These are phyloP conservation scores for Athene cunicularia DNA, from an alignment of 2,113 vertebrate genomes.

Conservation along the genomic window DNA sequence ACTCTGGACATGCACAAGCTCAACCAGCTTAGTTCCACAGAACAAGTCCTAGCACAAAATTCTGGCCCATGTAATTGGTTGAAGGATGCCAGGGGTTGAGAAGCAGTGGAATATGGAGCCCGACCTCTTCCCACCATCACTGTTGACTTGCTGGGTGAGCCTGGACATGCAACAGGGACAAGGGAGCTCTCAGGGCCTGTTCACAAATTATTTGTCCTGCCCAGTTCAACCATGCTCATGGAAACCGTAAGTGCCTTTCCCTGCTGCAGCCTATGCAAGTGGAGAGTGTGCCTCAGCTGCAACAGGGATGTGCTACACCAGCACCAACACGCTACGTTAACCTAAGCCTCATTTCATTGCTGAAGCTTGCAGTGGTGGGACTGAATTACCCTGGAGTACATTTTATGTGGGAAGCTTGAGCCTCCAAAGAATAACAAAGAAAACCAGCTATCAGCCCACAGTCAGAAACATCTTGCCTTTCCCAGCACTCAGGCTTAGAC, in stretches of 20 bases:
- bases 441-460: not conserved
- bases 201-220: not conserved
- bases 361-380: not conserved
- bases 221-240: fast-evolving
- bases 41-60: not conserved
- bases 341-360: not conserved
- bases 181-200: not conserved
- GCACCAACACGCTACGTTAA: fast-evolving
- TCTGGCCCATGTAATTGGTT: not conserved
- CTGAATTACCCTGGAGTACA: not conserved
- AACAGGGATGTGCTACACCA: not conserved
- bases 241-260: not conserved
- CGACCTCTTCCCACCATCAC: not conserved
- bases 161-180: fast-evolving
- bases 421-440: not conserved
- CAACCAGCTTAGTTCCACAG: not conserved
- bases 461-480: not conserved
- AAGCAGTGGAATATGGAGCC: not conserved
- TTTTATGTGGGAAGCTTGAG: not conserved
- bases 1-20: not conserved
- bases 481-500: not conserved
- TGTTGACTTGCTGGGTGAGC: not conserved
- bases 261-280: not conserved
- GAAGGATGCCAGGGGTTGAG: not conserved
- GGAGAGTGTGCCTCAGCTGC: not conserved